Evolutionary conservation across 2,797 vertebrate species (phyloP).

Genomic region (Notamacropus eugenii): DNA sequence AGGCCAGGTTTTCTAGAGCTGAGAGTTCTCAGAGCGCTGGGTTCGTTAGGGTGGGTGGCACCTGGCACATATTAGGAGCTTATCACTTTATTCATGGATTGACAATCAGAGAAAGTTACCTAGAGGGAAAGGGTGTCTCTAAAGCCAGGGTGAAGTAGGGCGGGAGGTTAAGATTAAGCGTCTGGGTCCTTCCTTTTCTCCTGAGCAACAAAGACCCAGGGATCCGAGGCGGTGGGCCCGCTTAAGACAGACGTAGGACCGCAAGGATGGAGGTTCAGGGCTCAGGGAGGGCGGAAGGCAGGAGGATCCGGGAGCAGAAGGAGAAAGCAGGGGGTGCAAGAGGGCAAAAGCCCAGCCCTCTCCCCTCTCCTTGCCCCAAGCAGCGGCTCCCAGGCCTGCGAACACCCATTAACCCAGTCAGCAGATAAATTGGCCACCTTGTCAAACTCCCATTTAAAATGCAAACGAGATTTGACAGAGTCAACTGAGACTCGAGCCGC

Average conservation of each 20-base stretch:
- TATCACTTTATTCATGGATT: background rate
- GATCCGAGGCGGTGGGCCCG: background rate
- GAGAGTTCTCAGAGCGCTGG: background rate
- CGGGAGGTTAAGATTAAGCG: background rate
- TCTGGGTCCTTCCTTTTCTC: no score
- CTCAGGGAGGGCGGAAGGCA: background rate
- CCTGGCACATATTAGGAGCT: background rate
- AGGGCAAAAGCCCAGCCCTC: background rate
- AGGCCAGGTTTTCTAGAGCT: background rate
- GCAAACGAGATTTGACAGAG: conserved; percentile 90
- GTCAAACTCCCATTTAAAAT: conserved; percentile 91
- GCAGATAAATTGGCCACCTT: conserved; percentile 86
- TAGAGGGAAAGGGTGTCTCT: conserved; percentile 45
- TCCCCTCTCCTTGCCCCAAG: conserved; percentile 4
- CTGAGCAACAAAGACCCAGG: background rate
- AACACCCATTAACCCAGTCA: conserved; percentile 82
- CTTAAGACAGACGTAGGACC: background rate
- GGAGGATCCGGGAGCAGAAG: conserved; percentile 31
- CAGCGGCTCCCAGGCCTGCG: conserved; percentile 57
- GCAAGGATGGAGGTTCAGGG: background rate
- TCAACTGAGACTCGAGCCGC: conserved; percentile 88
- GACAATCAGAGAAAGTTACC: conserved; percentile 52
- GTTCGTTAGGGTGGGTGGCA: background rate
- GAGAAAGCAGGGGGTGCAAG: conserved; percentile 36
- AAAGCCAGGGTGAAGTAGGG: background rate